phyloP scores from a whole-genome alignment of 2,113 vertebrate species.

The Rhinogobius similis region DNA sequence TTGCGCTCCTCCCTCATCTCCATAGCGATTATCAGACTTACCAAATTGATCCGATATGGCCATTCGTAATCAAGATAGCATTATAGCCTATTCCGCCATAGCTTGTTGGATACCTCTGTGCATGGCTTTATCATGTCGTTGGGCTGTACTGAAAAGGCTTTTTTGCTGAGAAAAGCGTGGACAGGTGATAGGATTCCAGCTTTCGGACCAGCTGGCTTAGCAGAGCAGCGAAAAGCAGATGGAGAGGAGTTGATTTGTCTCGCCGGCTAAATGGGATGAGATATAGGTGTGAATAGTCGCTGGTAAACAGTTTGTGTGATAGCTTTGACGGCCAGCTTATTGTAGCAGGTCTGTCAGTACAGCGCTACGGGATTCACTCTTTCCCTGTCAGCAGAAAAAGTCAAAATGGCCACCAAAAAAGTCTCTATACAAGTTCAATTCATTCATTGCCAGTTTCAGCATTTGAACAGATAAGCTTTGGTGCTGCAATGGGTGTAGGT shows the following conservation, averaged over 20 bases:
- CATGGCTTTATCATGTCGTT: neutral
- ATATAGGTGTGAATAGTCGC: slow-evolving; percentile 43
- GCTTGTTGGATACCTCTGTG: neutral
- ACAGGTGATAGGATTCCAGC: slow-evolving; percentile 11
- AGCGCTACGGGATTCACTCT: slow-evolving; percentile 31
- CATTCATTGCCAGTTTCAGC: no score
- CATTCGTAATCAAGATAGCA: slow-evolving; percentile 14
- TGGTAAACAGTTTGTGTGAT: slow-evolving; percentile 25
- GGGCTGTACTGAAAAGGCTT: neutral
- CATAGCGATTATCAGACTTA: slow-evolving; percentile 14
- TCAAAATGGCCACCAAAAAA: neutral
- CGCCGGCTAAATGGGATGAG: slow-evolving; percentile 21
- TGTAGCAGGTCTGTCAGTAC: slow-evolving; percentile 43
- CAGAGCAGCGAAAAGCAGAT: slow-evolving; percentile 43
- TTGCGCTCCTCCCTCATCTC: slow-evolving; percentile 10
- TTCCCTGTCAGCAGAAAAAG: slow-evolving; percentile 10
- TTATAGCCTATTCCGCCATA: neutral
- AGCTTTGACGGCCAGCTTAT: slow-evolving; percentile 57
- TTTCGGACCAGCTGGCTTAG: slow-evolving; percentile 39
- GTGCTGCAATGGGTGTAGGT: no score
- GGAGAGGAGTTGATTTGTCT: slow-evolving; percentile 21
- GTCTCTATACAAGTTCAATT: no score
- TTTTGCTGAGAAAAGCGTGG: slow-evolving; percentile 4
- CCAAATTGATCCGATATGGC: slow-evolving; percentile 6
- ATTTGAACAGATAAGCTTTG: no score